These are phyloP conservation scores for Tinea trinotella DNA, from an alignment of 2,888 invertebrate genomes.

Conservation along the genomic window DNA sequence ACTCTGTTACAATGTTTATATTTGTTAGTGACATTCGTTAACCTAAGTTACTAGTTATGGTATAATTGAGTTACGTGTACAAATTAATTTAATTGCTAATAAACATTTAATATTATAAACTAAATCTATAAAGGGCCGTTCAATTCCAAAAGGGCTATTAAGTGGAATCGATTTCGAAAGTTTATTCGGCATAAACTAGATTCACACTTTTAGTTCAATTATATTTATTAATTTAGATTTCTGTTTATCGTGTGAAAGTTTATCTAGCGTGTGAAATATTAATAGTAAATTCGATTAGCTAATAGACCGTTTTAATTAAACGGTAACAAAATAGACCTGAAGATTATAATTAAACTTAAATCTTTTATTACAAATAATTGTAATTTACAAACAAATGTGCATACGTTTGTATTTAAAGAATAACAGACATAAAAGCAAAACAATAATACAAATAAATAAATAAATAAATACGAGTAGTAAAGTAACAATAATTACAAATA, in stretches of 20 bases:
- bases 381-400: not conserved
- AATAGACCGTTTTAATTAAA: not conserved
- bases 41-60: no score
- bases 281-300: no score
- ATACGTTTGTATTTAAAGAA: no score
- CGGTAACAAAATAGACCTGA: no score
- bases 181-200: not conserved
- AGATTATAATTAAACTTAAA: not conserved
- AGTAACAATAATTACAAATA: no score
- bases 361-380: not conserved
- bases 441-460: no score
- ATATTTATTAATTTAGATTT: not conserved
- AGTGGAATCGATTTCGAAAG: not conserved
- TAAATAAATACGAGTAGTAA: no score
- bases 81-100: not conserved
- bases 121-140: not conserved
- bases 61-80: no score
- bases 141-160: not conserved
- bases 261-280: not conserved
- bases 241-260: not conserved
- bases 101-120: not conserved
- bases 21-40: no score
- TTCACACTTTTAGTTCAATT: not conserved
- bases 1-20: no score
- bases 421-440: no score